These are phyloP conservation scores for Propithecus coquereli DNA, from an alignment of 2,113 vertebrate genomes.

Conservation along the genomic window DNA sequence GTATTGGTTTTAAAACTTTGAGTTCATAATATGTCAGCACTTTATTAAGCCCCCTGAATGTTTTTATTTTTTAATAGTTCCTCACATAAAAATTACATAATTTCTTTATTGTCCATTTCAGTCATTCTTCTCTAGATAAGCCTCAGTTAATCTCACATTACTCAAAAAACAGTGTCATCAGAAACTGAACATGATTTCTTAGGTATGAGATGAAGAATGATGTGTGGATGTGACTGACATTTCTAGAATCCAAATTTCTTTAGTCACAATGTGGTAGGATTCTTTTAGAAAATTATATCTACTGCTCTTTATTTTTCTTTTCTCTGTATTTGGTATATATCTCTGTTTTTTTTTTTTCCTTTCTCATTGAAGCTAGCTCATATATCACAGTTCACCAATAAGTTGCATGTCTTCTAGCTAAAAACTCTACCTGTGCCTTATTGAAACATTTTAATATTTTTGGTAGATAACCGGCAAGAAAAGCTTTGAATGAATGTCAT, in stretches of 20 bases:
- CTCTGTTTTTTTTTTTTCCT: background rate
- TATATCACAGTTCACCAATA: conserved; percentile 35
- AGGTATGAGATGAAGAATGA: background rate
- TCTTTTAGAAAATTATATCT: conserved; percentile 21
- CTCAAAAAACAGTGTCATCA: background rate
- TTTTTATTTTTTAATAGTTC: background rate
- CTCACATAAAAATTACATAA: background rate
- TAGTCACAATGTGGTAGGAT: background rate
- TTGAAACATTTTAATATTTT: conserved; percentile 31
- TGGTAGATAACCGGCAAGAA: conserved; percentile 11
- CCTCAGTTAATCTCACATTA: background rate
- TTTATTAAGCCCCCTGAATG: background rate
- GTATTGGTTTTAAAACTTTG: background rate
- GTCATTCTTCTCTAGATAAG: background rate
- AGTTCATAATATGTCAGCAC: background rate
- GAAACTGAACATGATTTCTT: background rate
- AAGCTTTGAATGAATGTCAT: conserved; percentile 15
- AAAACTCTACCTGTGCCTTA: background rate
- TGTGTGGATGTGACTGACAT: background rate
- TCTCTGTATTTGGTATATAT: background rate
- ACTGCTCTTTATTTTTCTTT: background rate
- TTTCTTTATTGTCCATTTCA: background rate
- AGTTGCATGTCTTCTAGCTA: background rate
- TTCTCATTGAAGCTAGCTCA: background rate
- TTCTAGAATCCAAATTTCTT: conserved; percentile 10